phyloP scores from a whole-genome alignment of 2,113 vertebrate genomes.

The Dipodomys spectabilis region DNA sequence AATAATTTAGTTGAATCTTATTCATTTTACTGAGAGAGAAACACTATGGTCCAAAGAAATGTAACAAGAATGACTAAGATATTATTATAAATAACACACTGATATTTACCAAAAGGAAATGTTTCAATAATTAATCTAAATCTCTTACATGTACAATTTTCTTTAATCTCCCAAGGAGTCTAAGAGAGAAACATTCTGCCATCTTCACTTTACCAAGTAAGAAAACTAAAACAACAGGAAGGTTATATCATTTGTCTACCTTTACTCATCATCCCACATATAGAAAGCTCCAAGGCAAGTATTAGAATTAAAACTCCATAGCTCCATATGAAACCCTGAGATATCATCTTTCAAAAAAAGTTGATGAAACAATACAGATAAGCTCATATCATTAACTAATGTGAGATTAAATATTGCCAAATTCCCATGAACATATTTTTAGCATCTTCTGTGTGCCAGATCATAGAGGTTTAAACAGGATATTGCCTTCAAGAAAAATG shows the following conservation, averaged over 20 bases:
- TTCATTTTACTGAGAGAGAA: background rate
- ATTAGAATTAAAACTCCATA: background rate
- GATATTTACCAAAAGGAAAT: slow-evolving; percentile 12
- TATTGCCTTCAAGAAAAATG: background rate
- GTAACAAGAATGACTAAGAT: background rate
- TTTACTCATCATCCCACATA: background rate
- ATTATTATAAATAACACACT: slow-evolving; percentile 6
- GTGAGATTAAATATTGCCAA: background rate
- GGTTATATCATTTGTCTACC: background rate
- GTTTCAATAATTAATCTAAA: background rate
- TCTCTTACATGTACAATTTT: background rate
- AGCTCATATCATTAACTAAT: background rate
- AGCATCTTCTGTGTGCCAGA: background rate
- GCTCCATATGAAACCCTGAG: background rate
- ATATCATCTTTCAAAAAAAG: background rate
- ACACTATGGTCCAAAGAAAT: background rate
- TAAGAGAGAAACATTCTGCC: background rate
- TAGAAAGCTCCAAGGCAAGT: background rate
- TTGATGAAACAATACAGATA: background rate
- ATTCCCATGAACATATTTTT: background rate
- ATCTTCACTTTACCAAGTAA: background rate
- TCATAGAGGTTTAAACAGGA: background rate
- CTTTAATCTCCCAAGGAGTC: background rate
- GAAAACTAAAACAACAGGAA: background rate
- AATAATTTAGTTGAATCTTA: background rate